Conservation (phyloP, 2,113 vertebrate genomes). For the Platanista minor region DNA sequence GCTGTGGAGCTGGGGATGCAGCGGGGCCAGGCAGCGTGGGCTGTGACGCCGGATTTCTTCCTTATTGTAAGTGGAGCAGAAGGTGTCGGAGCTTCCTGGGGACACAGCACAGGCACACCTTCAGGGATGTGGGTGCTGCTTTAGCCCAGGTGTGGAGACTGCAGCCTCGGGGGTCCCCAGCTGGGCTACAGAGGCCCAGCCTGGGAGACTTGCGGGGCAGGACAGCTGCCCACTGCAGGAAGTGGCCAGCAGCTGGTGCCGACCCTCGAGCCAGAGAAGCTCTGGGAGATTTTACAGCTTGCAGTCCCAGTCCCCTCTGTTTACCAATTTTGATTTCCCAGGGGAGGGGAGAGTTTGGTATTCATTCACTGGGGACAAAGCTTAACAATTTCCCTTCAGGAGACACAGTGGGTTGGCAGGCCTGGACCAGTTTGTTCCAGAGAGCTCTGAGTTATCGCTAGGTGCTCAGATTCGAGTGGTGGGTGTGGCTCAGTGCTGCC, state of each 20-base stretch:
- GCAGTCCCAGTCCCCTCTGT: background rate
- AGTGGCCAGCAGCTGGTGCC: accelerated
- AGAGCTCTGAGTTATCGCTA: background rate
- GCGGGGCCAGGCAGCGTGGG: too few species aligned
- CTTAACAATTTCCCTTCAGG: background rate
- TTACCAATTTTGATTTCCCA: background rate
- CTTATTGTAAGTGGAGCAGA: background rate
- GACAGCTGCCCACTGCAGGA: accelerated
- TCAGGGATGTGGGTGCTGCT: background rate
- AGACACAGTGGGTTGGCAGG: background rate
- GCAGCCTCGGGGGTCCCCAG: accelerated
- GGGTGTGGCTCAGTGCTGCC: accelerated
- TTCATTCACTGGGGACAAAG: background rate
- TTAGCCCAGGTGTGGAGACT: background rate
- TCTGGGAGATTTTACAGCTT: background rate
- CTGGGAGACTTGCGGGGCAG: background rate
- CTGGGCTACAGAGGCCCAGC: background rate
- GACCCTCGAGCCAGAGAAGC: accelerated
- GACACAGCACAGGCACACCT: accelerated
- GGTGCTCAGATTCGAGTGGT: background rate
- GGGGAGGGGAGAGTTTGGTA: background rate
- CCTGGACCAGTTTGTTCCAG: background rate
- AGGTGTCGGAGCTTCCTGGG: background rate
- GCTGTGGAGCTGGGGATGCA: too few species aligned
- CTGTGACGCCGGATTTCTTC: background rate